phyloP scores from a whole-genome alignment of 2,888 invertebrate genomes.

The Cephonodes hylas region DNA sequence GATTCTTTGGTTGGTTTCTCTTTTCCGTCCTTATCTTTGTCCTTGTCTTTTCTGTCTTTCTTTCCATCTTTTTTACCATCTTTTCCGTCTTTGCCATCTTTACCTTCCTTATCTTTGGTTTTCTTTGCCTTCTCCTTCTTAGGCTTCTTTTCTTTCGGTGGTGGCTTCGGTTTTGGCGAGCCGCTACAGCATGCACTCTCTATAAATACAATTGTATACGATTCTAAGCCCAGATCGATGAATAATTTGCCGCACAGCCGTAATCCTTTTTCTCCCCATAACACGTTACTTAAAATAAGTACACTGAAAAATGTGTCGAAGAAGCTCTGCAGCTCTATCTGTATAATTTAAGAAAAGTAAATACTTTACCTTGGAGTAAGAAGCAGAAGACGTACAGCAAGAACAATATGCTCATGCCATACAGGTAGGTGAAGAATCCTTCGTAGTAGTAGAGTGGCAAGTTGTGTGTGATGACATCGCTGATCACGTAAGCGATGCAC shows the following conservation, averaged over 20 bases:
- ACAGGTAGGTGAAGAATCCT: constrained; percentile 96
- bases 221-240: too few species aligned
- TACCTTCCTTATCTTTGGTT: constrained; percentile 82
- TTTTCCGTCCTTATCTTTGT: constrained; percentile 83
- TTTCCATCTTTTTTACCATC: constrained; percentile 80
- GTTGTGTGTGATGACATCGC: constrained; percentile 96
- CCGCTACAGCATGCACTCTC: constrained; percentile 92
- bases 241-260: too few species aligned
- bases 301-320: too few species aligned
- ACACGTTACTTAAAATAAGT: too few species aligned
- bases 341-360: not conserved
- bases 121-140: constrained; percentile 85
- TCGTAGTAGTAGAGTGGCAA: constrained; percentile 96
- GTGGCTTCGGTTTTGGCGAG: constrained; percentile 84
- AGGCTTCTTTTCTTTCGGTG: constrained; percentile 85
- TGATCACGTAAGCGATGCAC: constrained; percentile 96
- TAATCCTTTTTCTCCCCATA: too few species aligned
- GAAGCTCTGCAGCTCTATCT: too few species aligned
- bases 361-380: constrained; percentile 87
- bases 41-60: constrained; percentile 82
- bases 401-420: constrained; percentile 95
- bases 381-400: constrained; percentile 97
- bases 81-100: constrained; percentile 74
- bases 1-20: constrained; percentile 81
- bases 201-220: constrained; percentile 42